These are phyloP conservation scores for Bujurquina vittata DNA, from an alignment of 2,113 vertebrate species.

Conservation along the genomic window DNA sequence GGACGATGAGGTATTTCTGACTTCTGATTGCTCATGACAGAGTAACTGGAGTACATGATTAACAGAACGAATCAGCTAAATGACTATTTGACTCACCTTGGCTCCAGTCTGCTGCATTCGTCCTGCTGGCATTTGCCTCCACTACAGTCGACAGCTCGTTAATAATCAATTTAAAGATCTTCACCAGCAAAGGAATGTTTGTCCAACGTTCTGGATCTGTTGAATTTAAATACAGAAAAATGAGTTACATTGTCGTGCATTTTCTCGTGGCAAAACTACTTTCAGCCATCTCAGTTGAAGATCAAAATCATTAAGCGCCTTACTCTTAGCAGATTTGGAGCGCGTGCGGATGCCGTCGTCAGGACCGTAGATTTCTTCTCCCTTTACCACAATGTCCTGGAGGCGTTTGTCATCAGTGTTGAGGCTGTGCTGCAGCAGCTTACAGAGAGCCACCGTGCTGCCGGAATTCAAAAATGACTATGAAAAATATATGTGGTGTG, in stretches of 20 bases:
- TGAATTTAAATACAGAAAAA: not conserved
- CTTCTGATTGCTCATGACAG: not conserved
- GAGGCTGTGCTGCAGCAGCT: constrained; percentile 95
- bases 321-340: constrained; percentile 94
- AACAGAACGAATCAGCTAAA: too few species aligned
- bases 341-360: constrained; percentile 95
- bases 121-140: constrained; percentile 90
- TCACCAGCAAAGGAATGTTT: constrained; percentile 95
- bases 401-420: constrained; percentile 94
- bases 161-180: constrained; percentile 96
- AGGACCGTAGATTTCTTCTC: constrained; percentile 91
- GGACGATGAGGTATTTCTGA: not conserved
- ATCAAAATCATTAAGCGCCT: constrained; percentile 23
- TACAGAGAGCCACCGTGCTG: constrained; percentile 95
- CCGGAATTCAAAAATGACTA: not conserved
- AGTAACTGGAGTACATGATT: not conserved
- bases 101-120: constrained; percentile 89
- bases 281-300: not conserved
- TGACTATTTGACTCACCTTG: constrained; percentile 80
- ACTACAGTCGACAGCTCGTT: constrained; percentile 95
- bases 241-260: not conserved
- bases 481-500: not conserved
- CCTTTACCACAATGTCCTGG: constrained; percentile 95
- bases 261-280: not conserved
- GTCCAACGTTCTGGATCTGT: constrained; percentile 98